These are phyloP conservation scores for Eudemis profundana DNA, from an alignment of 2,888 invertebrate genomes.

Conservation along the genomic window DNA sequence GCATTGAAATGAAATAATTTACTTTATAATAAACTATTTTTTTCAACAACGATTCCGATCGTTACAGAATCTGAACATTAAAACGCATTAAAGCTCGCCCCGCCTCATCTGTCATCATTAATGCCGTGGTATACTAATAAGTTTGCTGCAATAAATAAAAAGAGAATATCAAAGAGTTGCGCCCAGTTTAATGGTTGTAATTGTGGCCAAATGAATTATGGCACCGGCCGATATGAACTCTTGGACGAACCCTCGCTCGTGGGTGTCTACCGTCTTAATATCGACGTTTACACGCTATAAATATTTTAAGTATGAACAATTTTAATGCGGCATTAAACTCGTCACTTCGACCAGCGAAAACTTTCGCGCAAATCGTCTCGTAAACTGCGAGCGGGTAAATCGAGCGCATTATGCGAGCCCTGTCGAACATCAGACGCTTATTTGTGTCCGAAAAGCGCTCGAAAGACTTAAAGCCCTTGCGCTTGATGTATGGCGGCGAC, in stretches of 20 bases:
- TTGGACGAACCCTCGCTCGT: slow-evolving; percentile 60
- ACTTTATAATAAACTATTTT: slow-evolving; percentile 60
- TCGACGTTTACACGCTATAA: slow-evolving; percentile 81
- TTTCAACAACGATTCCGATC: slow-evolving; percentile 60
- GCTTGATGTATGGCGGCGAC: slow-evolving; percentile 81
- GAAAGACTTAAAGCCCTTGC: slow-evolving; percentile 80
- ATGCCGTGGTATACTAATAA: slow-evolving; percentile 83
- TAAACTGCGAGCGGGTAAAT: slow-evolving; percentile 51
- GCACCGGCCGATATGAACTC: slow-evolving; percentile 64
- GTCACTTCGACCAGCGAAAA: slow-evolving; percentile 66
- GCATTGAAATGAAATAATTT: slow-evolving; percentile 63
- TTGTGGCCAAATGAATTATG: slow-evolving; percentile 83
- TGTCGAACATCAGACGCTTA: slow-evolving; percentile 79
- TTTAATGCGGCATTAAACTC: slow-evolving; percentile 68
- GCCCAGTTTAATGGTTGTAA: slow-evolving; percentile 82
- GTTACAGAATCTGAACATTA: slow-evolving; percentile 63
- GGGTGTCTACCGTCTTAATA: slow-evolving; percentile 78
- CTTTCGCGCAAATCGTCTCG: slow-evolving; percentile 53
- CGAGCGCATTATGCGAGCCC: slow-evolving; percentile 71
- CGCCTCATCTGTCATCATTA: slow-evolving; percentile 84
- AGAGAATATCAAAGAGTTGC: slow-evolving; percentile 80
- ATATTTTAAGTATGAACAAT: slow-evolving; percentile 75
- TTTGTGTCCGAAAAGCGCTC: slow-evolving; percentile 83
- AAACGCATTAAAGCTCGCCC: slow-evolving; percentile 73
- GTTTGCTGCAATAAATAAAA: slow-evolving; percentile 81